Percentiles rank a stretch among this genome's conserved stretches.
phyloP scores from a whole-genome alignment of 2,797 vertebrate species.

The Scolopax rusticola region DNA sequence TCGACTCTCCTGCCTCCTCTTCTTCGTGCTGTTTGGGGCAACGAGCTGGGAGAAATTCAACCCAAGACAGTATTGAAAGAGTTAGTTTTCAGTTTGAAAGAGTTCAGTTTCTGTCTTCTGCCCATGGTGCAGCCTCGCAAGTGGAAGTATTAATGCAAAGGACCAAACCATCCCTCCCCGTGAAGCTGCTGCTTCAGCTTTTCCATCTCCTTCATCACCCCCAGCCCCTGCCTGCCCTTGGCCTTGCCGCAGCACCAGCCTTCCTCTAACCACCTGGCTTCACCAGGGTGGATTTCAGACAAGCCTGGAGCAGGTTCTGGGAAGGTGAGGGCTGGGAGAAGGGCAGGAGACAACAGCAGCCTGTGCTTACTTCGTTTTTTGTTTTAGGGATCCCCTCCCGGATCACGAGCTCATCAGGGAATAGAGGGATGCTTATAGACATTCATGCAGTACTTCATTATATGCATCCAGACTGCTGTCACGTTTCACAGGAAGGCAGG shows the following conservation, averaged over 20 bases:
- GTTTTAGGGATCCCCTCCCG: background rate
- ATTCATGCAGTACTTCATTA: background rate
- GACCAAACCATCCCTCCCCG: background rate
- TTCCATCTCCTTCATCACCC: background rate
- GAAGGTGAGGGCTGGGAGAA: background rate
- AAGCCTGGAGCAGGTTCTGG: background rate
- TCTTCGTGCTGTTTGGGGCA: rapidly evolving
- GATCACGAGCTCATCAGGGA: background rate
- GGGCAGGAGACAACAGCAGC: background rate
- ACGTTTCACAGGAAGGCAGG: background rate
- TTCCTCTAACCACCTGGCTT: background rate
- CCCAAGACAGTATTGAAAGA: background rate
- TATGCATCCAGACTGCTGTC: background rate
- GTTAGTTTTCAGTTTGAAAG: background rate
- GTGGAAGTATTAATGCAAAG: background rate
- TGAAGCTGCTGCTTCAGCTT: background rate
- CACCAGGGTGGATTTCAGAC: background rate
- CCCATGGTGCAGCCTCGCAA: background rate
- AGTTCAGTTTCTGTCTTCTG: too few relatives aligned
- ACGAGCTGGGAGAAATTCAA: background rate
- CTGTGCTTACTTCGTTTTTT: background rate
- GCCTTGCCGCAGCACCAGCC: background rate
- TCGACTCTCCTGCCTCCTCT: background rate
- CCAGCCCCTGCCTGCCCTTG: background rate
- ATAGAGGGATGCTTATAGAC: background rate